Base-by-base conservation (phyloP, 2,113 vertebrate species). In the Mormyrus lacerda region DNA sequence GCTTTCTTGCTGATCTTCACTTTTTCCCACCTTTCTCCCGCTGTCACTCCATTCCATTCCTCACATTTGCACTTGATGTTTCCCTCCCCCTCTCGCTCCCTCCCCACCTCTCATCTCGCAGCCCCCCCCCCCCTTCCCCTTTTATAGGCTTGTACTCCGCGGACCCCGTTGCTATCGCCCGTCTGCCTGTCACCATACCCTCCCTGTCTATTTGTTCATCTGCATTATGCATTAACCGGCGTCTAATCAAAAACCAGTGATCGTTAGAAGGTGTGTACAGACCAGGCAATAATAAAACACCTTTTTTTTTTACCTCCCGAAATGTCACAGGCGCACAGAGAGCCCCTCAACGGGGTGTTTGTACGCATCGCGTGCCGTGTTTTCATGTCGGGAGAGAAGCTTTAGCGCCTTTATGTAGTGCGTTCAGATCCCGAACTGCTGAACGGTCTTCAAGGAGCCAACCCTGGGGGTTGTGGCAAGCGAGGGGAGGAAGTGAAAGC, bases 41-140 rank as follows among this genome's bases (percentile, higher is more conserved):
- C 86, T 84, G 88, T 85, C 85, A 89, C 89, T 85, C 61, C 76
- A 45, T 83, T n/a, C 90, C 87, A 61, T 88, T 85, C 55, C 89
- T 51, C 85, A 61, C 65, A 42, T 61, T n/a, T 84, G 21, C 44
- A 39, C 15, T 42, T 73, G 17, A 21, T 45, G 8, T 76, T 89
- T 55, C 21, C 89, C 87, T 44, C n/a, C 39, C 53, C 88, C 24
- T 13, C 21, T 2, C 45, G 15, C n/a, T 39, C 45, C 31, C 55
- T 21, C 21, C 39, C 27, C 35, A 8, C 6, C 31, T 79, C 55
- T 69, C 55, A 51, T 19, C 55, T 55, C 1, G 47, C 2, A 2
- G 13, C 45, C 42, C 1, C 3, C 8, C 51, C 73, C 61, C 91
- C 90, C 48, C 65, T 58, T 65, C 85, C 50, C 88, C 65, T 53